Percentiles rank a stretch among this genome's conserved stretches.
Evolutionary conservation across 2,888 invertebrate genomes (phyloP).

Genomic region (Hydrotaea diabolus): DNA sequence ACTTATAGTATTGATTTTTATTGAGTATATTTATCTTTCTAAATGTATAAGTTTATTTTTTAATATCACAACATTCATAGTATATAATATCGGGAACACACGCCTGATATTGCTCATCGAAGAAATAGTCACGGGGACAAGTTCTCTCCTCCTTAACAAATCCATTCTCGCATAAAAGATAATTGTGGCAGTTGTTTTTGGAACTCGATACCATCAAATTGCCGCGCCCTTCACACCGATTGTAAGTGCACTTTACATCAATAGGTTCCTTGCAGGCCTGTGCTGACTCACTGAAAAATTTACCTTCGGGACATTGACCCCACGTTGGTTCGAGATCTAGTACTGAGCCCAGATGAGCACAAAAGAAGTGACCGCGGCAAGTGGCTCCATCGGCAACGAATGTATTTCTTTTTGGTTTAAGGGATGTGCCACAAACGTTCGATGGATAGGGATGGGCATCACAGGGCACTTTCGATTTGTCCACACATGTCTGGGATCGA

Average conservation of each 20-base stretch:
- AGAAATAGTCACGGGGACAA: conserved; percentile 74
- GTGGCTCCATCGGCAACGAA: conserved; percentile 71
- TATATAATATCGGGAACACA: conserved; percentile 71
- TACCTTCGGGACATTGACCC: conserved; percentile 73
- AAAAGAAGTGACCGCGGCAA: conserved; percentile 76
- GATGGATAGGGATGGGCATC: conserved; percentile 71
- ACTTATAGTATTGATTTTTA: no score
- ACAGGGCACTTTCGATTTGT: conserved; percentile 69
- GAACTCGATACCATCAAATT: conserved; percentile 71
- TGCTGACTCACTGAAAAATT: conserved; percentile 70
- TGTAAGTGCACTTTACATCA: conserved; percentile 71
- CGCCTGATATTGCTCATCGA: conserved; percentile 72
- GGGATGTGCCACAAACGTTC: conserved; percentile 66
- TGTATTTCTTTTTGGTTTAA: conserved; percentile 38
- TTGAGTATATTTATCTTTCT: neutral
- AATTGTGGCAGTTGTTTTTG: conserved; percentile 74
- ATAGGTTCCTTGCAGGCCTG: conserved; percentile 68
- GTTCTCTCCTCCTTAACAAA: conserved; percentile 57
- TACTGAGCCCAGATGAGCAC: conserved; percentile 68
- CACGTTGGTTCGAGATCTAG: conserved; percentile 73
- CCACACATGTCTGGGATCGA: conserved; percentile 68
- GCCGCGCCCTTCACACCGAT: conserved; percentile 78
- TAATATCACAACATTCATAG: conserved; percentile 72
- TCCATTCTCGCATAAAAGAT: conserved; percentile 71
- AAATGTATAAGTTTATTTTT: conserved; percentile 3